Evolutionary conservation across 2,888 invertebrate species (phyloP).

Genomic region (Oscheius sp.): DNA sequence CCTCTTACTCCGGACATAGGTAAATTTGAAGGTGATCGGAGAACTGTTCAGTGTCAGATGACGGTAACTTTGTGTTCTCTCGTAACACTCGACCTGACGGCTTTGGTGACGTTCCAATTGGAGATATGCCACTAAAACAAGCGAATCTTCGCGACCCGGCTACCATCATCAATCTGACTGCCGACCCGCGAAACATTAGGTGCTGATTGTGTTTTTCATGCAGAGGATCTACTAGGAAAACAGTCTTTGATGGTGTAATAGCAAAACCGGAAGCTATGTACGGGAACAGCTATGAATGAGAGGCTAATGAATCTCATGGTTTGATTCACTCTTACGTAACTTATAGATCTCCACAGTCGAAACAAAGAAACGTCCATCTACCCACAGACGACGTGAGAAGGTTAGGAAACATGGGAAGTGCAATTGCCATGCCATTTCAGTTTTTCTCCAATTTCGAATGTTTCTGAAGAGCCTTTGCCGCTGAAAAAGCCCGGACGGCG

Average conservation of each 20-base stretch:
- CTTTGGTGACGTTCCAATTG: slow-evolving; percentile 11
- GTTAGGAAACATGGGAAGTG: background rate
- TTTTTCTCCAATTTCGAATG: slow-evolving; percentile 54
- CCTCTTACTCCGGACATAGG: slow-evolving; percentile 11
- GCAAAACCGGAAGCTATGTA: background rate
- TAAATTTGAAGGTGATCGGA: background rate
- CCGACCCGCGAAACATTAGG: slow-evolving; percentile 28
- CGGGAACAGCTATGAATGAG: background rate
- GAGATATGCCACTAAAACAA: slow-evolving; percentile 2
- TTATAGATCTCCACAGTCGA: slow-evolving; percentile 23
- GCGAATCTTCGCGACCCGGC: background rate
- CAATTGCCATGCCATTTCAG: slow-evolving; percentile 27
- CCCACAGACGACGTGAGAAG: slow-evolving; percentile 20
- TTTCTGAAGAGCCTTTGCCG: slow-evolving; percentile 37
- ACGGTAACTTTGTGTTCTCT: background rate
- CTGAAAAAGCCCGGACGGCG: slow-evolving; percentile 3
- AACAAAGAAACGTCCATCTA: slow-evolving; percentile 28
- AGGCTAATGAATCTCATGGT: slow-evolving; percentile 23
- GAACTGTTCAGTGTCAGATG: background rate
- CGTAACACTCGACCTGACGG: slow-evolving; percentile 16
- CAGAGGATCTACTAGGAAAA: background rate
- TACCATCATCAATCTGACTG: slow-evolving; percentile 20
- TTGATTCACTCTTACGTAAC: slow-evolving; percentile 17
- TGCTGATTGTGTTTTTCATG: background rate
- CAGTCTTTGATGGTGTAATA: background rate